A percentile compares a stretch with the other conserved stretches of the same genome.
Evolutionary conservation across 2,797 vertebrate species (phyloP).

Genomic region (Ataeniobius toweri): DNA sequence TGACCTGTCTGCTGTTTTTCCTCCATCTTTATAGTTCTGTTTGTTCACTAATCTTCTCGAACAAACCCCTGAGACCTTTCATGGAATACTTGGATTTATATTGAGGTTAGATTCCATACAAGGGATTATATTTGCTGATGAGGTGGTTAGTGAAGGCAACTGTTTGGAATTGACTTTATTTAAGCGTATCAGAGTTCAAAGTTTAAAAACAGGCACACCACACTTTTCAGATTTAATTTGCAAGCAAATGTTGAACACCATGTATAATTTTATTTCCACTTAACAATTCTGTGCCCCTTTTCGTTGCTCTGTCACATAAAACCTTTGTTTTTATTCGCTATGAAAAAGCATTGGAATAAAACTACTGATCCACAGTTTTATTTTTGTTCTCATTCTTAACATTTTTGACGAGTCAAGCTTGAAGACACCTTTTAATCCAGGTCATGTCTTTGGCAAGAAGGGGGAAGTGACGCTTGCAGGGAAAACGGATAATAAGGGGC

Average conservation of each 20-base stretch:
- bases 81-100: neutral
- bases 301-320: too few relatives aligned
- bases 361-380: neutral
- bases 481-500: constrained; percentile 10
- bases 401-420: neutral
- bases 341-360: neutral
- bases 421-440: constrained; percentile 23
- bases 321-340: neutral
- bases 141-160: too few relatives aligned
- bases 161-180: neutral
- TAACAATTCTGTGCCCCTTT: too few relatives aligned
- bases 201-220: neutral
- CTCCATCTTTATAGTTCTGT: neutral
- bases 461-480: constrained; percentile 11
- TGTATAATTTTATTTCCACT: too few relatives aligned
- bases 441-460: constrained; percentile 24
- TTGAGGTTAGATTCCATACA: neutral
- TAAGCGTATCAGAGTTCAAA: neutral
- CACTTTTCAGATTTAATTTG: neutral
- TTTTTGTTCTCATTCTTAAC: neutral
- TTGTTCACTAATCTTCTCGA: neutral
- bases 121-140: neutral
- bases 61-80: neutral
- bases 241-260: neutral
- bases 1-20: neutral